A percentile compares a stretch with the other conserved stretches of the same genome.
Evolutionary conservation across 2,113 vertebrate species (phyloP).

Genomic region (Megaceryle maxima): DNA sequence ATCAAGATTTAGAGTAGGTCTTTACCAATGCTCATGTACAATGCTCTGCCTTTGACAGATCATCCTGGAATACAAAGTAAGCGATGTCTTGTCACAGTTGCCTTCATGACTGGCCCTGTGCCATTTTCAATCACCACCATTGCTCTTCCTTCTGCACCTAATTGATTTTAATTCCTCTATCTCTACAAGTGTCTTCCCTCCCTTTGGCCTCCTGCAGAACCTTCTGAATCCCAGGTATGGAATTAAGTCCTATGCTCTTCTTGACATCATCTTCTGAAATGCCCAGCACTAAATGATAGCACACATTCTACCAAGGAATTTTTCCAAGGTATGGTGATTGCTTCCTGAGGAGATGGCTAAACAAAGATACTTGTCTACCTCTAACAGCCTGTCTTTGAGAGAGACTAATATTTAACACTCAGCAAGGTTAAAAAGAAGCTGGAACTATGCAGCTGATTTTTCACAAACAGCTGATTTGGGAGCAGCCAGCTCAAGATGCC

Average conservation of each 20-base stretch:
- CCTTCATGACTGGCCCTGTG: neutral
- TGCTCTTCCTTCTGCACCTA: neutral
- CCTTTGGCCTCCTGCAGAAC: neutral
- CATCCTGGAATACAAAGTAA: neutral
- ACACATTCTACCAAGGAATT: neutral
- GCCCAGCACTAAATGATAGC: neutral
- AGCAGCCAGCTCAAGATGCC: neutral
- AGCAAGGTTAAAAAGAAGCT: neutral
- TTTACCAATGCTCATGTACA: neutral
- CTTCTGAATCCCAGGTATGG: neutral
- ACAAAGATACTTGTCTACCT: neutral
- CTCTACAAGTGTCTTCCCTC: neutral
- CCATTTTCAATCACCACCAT: neutral
- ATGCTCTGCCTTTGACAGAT: neutral
- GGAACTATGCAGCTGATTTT: neutral
- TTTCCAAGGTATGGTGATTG: neutral
- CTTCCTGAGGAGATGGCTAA: neutral
- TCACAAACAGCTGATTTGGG: neutral
- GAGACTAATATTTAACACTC: neutral
- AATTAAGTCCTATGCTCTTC: neutral
- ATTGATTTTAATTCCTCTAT: neutral
- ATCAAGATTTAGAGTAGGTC: neutral
- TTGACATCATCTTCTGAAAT: neutral
- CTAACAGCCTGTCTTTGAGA: neutral
- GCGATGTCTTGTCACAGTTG: neutral